phyloP scores from a whole-genome alignment of 2,888 invertebrate genomes.

The Anthophora plumipes region DNA sequence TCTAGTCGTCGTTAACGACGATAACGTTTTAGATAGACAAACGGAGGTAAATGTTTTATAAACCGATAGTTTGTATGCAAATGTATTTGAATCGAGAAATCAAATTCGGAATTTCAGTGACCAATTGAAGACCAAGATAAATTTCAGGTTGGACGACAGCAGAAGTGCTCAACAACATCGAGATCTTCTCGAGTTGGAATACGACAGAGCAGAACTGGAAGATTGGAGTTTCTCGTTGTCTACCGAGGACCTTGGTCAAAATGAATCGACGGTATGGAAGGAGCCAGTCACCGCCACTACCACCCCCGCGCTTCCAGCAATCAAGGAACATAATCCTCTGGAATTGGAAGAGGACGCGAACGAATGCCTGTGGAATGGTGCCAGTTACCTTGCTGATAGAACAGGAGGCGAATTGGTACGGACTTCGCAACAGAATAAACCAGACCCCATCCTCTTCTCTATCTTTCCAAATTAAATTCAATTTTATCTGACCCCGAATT shows the following conservation, averaged over 20 bases:
- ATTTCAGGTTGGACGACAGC: slow-evolving; percentile 88
- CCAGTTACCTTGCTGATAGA: slow-evolving; percentile 89
- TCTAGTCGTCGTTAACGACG: too few species aligned
- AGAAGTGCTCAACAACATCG: slow-evolving; percentile 89
- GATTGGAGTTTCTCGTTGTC: slow-evolving; percentile 92
- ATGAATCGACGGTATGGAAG: slow-evolving; percentile 73
- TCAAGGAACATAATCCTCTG: slow-evolving; percentile 90
- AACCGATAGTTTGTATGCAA: too few species aligned
- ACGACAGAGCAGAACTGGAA: slow-evolving; percentile 91
- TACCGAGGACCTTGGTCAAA: slow-evolving; percentile 88
- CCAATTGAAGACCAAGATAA: slow-evolving; percentile 6
- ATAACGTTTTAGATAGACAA: too few species aligned
- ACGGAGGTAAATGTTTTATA: too few species aligned
- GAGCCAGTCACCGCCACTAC: slow-evolving; percentile 68
- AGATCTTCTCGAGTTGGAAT: slow-evolving; percentile 89
- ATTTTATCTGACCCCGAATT: neutral
- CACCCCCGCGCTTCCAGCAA: slow-evolving; percentile 89
- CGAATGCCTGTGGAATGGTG: slow-evolving; percentile 91
- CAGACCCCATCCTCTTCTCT: neutral
- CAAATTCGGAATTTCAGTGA: neutral
- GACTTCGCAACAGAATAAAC: slow-evolving; percentile 24
- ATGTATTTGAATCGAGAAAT: too few species aligned
- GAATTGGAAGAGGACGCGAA: slow-evolving; percentile 91
- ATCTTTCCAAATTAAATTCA: neutral
- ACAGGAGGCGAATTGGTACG: slow-evolving; percentile 88